Conservation (phyloP, 1,140 invertebrate genomes). For the Dolichoris vasculosae region DNA sequence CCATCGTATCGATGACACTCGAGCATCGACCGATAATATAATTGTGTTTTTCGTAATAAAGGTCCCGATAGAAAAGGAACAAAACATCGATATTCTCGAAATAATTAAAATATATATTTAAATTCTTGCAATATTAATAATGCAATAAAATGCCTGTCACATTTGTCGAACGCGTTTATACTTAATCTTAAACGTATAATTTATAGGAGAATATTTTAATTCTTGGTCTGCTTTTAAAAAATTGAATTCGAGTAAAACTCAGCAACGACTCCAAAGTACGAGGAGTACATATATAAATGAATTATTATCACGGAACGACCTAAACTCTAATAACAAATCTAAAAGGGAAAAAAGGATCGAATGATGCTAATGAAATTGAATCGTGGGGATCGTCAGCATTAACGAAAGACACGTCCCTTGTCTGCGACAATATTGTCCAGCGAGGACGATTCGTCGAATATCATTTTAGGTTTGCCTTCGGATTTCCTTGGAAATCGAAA, state of each 20-base stretch:
- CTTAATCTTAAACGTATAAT: no score
- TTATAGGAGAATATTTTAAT: neutral
- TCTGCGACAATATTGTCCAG: constrained; percentile 47
- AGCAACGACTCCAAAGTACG: neutral
- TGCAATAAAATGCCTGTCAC: no score
- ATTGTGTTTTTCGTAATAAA: no score
- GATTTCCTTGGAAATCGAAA: constrained; percentile 60
- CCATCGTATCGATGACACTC: neutral
- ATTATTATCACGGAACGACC: neutral
- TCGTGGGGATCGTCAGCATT: constrained; percentile 37
- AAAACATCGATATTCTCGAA: no score
- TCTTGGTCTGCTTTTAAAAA: neutral
- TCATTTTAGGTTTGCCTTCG: constrained; percentile 56
- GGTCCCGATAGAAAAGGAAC: no score
- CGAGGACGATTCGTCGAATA: constrained; percentile 47
- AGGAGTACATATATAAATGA: neutral
- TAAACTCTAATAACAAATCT: constrained; percentile 1
- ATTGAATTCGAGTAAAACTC: neutral
- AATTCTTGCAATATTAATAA: no score
- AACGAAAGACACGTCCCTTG: constrained; percentile 36
- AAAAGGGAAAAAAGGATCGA: constrained; percentile 2
- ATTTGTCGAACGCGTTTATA: no score
- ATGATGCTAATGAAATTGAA: constrained; percentile 41
- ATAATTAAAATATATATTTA: no score
- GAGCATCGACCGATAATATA: no score